Evolutionary conservation across 2,888 invertebrate genomes (phyloP), one percentile per base, ranked within the genome.

Genomic region (Sialis lutaria): DNA sequence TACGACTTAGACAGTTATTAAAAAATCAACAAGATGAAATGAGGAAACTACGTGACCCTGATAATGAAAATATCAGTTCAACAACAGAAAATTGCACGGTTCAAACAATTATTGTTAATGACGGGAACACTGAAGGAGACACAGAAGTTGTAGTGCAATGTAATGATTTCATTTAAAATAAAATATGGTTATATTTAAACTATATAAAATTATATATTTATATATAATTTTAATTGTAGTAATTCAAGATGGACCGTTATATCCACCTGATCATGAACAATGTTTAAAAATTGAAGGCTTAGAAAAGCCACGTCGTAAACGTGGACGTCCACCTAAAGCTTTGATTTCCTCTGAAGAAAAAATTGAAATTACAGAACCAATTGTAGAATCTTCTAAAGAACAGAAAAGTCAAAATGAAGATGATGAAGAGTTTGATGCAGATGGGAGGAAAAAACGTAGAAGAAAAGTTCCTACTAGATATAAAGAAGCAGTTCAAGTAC

Each of bases 241-340:
- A 50, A 66, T 74, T 52, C 71, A 75, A 30, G 73, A 72, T 52
- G 73, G 76, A 54, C 74, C 75, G 2, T 63, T 79, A 40, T 82
- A 79, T 60, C 69, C 75, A 49, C 65, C 70, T 0, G 78, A 80
- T 32, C 81, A 82, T 57, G 74, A 77, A 13, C 68, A 80, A 52
- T 64, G 75, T 2, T 62, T 82, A 12, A 72, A 74, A 65, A 72
- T 76, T 52, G 74, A 76, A 49, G 81, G 79, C 1, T 59, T 80
- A 22, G 75, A 74, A 33, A 78, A 73, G 53, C 81, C 81, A 0
- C 75, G 73, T 57, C 67, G 75, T 46, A 83, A 81, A 61, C 66
- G 82, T 32, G 83, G 83, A 6, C 67, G 83, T 40, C 83, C 83
- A 8, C 76, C 78, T 0, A 82, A 82, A 63, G 55, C 60, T 52